phyloP scores from a whole-genome alignment of 1,140 invertebrate species.

The Eriocheir sinensis region DNA sequence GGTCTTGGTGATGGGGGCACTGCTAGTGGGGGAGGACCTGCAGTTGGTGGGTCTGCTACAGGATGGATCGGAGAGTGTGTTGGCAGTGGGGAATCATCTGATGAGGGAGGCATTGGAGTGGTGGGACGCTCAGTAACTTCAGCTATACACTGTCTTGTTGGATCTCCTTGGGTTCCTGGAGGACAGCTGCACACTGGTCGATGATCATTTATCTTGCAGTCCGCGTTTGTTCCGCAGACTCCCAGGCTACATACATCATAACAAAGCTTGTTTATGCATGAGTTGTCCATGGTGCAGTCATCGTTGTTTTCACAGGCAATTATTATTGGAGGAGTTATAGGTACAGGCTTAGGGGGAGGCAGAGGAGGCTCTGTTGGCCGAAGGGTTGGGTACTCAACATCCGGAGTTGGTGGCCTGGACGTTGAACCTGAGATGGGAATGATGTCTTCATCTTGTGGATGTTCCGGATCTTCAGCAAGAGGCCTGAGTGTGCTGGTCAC shows the following conservation, averaged over 20 bases:
- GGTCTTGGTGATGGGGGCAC: constrained; percentile 15
- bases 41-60: constrained; percentile 48
- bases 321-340: constrained; percentile 89
- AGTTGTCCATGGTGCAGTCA: constrained; percentile 73
- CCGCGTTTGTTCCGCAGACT: constrained; percentile 80
- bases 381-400: background rate
- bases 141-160: constrained; percentile 72
- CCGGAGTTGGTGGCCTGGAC: constrained; percentile 45
- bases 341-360: constrained; percentile 83
- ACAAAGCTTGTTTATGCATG: constrained; percentile 74
- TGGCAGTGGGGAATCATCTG: constrained; percentile 84
- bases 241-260: constrained; percentile 80
- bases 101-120: constrained; percentile 89
- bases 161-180: constrained; percentile 87
- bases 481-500: constrained; percentile 37
- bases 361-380: constrained; percentile 32
- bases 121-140: constrained; percentile 61
- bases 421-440: constrained; percentile 37
- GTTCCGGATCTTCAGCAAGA: background rate
- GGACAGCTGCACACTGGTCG: constrained; percentile 82
- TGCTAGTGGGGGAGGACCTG: constrained; percentile 11
- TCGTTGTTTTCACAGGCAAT: constrained; percentile 79
- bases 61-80: constrained; percentile 57
- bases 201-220: constrained; percentile 86
- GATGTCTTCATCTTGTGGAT: constrained; percentile 20